Conservation (phyloP, 2,888 invertebrate genomes). For the Caradrina kadenii region DNA sequence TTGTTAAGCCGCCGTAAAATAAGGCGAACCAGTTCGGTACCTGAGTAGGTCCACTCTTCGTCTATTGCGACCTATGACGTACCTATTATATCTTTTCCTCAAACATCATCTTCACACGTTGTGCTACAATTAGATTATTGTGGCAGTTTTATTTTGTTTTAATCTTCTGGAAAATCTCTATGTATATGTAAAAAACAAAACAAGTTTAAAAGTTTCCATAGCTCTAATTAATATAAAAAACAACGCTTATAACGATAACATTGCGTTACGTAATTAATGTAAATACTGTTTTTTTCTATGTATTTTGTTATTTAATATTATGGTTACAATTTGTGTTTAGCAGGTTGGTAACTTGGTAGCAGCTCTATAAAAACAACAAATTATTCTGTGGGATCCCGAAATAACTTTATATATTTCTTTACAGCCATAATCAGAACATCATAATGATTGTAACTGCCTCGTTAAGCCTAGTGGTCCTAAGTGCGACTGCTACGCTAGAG, state of each 20-base stretch:
- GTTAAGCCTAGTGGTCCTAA: too few relatives aligned
- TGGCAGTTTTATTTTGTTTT: slow-evolving; percentile 19
- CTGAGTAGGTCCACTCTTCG: slow-evolving; percentile 7
- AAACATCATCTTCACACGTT: slow-evolving; percentile 25
- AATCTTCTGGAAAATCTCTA: slow-evolving; percentile 11
- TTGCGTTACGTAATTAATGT: neutral
- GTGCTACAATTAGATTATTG: slow-evolving; percentile 15
- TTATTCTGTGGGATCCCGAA: too few relatives aligned
- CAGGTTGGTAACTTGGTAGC: neutral
- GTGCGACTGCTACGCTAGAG: too few relatives aligned
- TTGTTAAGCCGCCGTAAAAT: neutral
- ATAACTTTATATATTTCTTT: too few relatives aligned
- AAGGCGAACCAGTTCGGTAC: slow-evolving; percentile 26
- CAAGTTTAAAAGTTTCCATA: slow-evolving; percentile 4
- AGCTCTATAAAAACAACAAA: neutral
- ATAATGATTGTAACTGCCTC: too few relatives aligned
- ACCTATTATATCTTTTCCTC: slow-evolving; percentile 22
- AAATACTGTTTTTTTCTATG: neutral
- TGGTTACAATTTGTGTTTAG: neutral
- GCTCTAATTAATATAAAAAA: neutral
- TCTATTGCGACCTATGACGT: neutral
- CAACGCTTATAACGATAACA: slow-evolving; percentile 12
- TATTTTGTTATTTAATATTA: too few relatives aligned
- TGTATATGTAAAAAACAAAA: neutral
- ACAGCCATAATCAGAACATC: too few relatives aligned